phyloP scores from a whole-genome alignment of 2,888 invertebrate genomes.

The Apodemia hepburni region DNA sequence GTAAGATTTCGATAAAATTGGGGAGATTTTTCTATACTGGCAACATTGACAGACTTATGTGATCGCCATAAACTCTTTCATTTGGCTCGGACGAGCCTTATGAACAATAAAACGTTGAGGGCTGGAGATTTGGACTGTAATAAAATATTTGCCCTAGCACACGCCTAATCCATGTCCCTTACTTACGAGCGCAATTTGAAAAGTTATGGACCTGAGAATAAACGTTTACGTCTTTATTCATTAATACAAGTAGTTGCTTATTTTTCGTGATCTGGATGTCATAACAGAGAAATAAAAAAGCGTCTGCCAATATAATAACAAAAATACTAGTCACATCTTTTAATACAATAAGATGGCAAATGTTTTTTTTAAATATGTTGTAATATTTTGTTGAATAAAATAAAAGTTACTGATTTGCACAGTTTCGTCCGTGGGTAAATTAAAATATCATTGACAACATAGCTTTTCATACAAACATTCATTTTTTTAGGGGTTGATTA shows the following conservation, averaged over 20 bases:
- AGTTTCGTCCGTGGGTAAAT: too few relatives aligned
- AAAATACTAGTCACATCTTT: too few relatives aligned
- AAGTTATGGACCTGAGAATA: conserved; percentile 60
- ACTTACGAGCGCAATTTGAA: conserved; percentile 76
- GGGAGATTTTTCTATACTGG: conserved; percentile 47
- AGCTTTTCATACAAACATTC: too few relatives aligned
- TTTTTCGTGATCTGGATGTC: neutral
- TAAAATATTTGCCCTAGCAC: conserved; percentile 79
- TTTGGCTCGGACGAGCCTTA: conserved; percentile 79
- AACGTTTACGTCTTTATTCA: conserved; percentile 28
- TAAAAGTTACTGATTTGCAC: too few relatives aligned
- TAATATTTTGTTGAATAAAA: too few relatives aligned
- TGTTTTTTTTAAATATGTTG: too few relatives aligned
- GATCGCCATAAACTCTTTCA: conserved; percentile 78
- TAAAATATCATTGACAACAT: too few relatives aligned
- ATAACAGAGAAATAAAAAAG: neutral
- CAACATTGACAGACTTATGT: conserved; percentile 72
- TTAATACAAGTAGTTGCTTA: conserved; percentile 19
- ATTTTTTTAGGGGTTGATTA: too few relatives aligned
- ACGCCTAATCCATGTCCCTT: conserved; percentile 77
- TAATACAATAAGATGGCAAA: too few relatives aligned
- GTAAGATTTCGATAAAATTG: conserved; percentile 37
- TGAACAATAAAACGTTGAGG: conserved; percentile 80
- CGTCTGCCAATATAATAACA: too few relatives aligned
- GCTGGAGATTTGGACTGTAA: conserved; percentile 79